Evolutionary conservation across 2,797 vertebrate species (phyloP).

Genomic region (Oryzias sinensis): DNA sequence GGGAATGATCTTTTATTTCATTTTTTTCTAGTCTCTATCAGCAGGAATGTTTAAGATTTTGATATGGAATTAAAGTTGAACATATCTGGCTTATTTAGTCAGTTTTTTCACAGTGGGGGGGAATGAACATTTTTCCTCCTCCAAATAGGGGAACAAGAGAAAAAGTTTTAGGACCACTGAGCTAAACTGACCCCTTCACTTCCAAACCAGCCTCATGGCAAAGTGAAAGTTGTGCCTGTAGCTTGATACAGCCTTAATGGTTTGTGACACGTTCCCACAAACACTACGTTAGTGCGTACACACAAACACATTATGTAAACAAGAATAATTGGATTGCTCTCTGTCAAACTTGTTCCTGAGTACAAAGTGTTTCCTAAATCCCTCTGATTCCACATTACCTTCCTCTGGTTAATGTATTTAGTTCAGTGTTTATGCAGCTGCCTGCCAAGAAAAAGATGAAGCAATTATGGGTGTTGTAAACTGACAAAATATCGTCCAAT

Average conservation of each 20-base stretch:
- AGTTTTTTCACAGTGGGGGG: too few relatives aligned
- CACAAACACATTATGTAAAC: constrained; percentile 3
- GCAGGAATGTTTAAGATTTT: too few relatives aligned
- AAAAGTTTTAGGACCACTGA: too few relatives aligned
- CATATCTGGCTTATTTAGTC: too few relatives aligned
- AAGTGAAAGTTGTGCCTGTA: background rate
- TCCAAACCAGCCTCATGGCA: too few relatives aligned
- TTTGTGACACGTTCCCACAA: constrained; percentile 19
- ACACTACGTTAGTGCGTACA: background rate
- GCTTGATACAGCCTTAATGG: constrained; percentile 27
- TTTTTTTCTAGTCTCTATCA: too few relatives aligned
- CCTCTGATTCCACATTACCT: constrained; percentile 20
- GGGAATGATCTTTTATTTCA: too few relatives aligned
- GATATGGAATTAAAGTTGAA: too few relatives aligned
- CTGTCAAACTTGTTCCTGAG: constrained; percentile 16
- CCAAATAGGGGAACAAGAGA: too few relatives aligned
- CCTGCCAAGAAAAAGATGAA: constrained; percentile 11
- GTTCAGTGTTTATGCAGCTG: constrained; percentile 8
- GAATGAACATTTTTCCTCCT: too few relatives aligned
- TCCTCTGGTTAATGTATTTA: constrained; percentile 23
- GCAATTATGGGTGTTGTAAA: background rate
- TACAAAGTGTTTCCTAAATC: constrained; percentile 15
- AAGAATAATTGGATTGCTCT: constrained; percentile 18
- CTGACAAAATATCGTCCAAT: too few relatives aligned
- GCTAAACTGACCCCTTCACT: too few relatives aligned